Evolutionary conservation across 2,797 vertebrate genomes (phyloP), one percentile per base, ranked within the genome.

Genomic region (Eupleurogrammus muticus): DNA sequence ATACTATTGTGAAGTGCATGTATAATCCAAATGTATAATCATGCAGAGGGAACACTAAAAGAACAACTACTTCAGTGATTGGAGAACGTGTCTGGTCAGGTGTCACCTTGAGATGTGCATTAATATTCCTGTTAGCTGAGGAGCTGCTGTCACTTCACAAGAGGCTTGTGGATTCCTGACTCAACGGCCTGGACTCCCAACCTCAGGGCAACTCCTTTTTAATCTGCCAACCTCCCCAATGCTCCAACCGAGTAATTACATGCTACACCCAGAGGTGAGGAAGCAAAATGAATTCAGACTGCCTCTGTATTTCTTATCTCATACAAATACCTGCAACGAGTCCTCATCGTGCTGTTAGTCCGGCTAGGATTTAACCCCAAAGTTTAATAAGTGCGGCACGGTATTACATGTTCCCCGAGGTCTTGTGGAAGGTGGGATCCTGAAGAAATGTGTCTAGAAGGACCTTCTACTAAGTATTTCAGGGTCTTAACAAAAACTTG

Each of bases 241-340:
- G 74, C 80, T 70, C 67, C 57, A 68, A 67, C 50, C 60, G 67
- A 88, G 83, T 90, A 78, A 91, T 92, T 90, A 89, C 86, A 89
- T 59, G 69, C 68, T 76, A 72, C 73, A 90, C 81, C 80, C 84
- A 83, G 59, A 77, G 90, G 90, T 88, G 77, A 83, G 71, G 44
- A 69, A 75, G 76, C 57, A 7, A 55, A 63, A 76, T 73, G 84
- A 73, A 82, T 72, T 79, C 71, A 55, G 57, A 65, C 34, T 65
- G 73, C 71, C 50, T 73, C 64, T 80, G 74, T 63, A 63, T 79
- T 85, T 84, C 76, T 89, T 81, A 87, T 76, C 57, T 17, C 80
- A 73, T 66, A 82, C 67, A 74, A 74, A 83, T 83, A 71, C 79
- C 72, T 73, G 70, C 69, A 80, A 55, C 52, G 74, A 66, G 80